Conservation (phyloP, 2,797 vertebrate genomes). For the Pelodytes ibericus region DNA sequence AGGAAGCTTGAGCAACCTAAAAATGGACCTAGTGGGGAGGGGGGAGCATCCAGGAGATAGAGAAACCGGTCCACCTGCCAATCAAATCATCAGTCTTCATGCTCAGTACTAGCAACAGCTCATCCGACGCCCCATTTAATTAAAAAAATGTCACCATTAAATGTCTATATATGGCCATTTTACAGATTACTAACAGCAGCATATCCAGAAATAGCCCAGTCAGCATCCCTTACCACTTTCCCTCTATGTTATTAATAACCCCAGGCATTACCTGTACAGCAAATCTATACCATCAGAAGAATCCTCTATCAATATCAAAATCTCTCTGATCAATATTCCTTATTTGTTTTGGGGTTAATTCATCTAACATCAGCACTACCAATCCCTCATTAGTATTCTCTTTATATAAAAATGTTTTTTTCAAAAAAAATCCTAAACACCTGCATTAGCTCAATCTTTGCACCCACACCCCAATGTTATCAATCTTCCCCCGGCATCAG, state of each 20-base stretch:
- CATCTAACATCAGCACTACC: neutral
- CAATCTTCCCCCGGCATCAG: slow-evolving; percentile 23
- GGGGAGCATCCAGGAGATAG: slow-evolving; percentile 41
- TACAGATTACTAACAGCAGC: slow-evolving; percentile 5
- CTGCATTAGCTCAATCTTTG: neutral
- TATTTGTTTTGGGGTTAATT: neutral
- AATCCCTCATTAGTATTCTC: neutral
- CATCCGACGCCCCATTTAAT: slow-evolving; percentile 21
- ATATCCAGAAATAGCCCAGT: slow-evolving; percentile 14
- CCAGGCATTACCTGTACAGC: neutral
- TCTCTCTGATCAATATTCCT: neutral
- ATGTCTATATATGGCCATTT: slow-evolving; percentile 36
- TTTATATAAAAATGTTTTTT: neutral
- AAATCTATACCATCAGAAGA: neutral
- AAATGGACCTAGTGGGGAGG: neutral
- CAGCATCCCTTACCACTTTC: neutral
- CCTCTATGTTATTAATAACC: neutral
- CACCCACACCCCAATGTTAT: neutral
- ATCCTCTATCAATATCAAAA: neutral
- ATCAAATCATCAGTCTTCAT: slow-evolving; percentile 42
- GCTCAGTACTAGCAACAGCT: slow-evolving; percentile 30
- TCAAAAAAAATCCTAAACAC: neutral
- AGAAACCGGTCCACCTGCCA: slow-evolving; percentile 49
- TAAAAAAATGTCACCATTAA: slow-evolving; percentile 12
- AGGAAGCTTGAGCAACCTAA: slow-evolving; percentile 29